Base-by-base conservation (phyloP, 1,140 invertebrate genomes). In the Glossosoma conforme region DNA sequence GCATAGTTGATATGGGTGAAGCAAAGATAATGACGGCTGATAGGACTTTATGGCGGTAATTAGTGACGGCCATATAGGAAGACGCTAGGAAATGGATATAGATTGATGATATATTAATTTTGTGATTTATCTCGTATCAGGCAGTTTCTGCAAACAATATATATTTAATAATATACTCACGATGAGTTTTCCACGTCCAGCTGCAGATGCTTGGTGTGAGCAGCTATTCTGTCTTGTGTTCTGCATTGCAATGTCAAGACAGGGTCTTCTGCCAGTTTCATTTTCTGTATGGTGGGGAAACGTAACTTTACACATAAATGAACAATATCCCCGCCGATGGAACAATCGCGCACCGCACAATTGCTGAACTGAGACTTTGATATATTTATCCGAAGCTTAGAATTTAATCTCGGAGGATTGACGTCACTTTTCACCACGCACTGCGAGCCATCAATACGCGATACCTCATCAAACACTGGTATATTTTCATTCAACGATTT, bases 201-300 rank as follows among this genome's bases (percentile, higher is more conserved):
- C 59, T 65, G 64, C 8, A 68, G 52, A 33, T 67, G 70, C 56
- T 79, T 80, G 0, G 75, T 79, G 41, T 79, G 81, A 1, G 75
- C 72, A 2, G 75, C 75, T 2, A 77, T 70, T 28, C 72, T 70
- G 15, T 83, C 77, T 50, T 83, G 82, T 0, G 76, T 75, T 32
- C 72, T 75, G 60, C 84, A 85, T 53, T 80, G 75, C 21, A 86
- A 65, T 17, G 77, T 79, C 9, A 85, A 66, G 8, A 78, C 69
- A 1, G 72, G 64, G 60, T 86, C 83, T 36, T 81, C 76, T 1
- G 74, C 75, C n/a, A 84, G 70, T 61, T 73, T 76, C 22, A 86
- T 61, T 1, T 80, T 81, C 6, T 65, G 51, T 21, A 84, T 74
- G 2, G 73, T 65, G 6, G 83, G 81, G 59, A 85, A 81, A 28